Percentiles rank a stretch among this genome's conserved stretches.
phyloP scores from a whole-genome alignment of 2,888 invertebrate species.

The Volucella inanis region DNA sequence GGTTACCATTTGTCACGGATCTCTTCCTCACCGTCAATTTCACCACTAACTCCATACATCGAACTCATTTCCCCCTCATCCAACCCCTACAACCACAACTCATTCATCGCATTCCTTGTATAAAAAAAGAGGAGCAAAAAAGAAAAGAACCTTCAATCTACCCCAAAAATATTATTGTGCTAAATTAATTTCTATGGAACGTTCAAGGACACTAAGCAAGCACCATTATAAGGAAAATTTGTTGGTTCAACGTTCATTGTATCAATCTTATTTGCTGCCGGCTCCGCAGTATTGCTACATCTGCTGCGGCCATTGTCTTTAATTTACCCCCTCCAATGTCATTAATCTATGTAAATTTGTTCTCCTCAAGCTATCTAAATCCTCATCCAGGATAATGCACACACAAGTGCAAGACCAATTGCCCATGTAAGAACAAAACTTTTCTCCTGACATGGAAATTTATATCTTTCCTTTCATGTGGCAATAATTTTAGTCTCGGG shows the following conservation, averaged over 20 bases:
- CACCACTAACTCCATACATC: neutral
- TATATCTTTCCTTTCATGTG: slow-evolving; percentile 72
- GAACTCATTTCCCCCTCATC: neutral
- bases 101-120: neutral
- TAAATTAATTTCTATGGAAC: slow-evolving; percentile 62
- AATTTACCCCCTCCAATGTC: slow-evolving; percentile 70
- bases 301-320: slow-evolving; percentile 31
- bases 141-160: neutral
- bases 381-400: slow-evolving; percentile 64
- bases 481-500: slow-evolving; percentile 67
- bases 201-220: slow-evolving; percentile 68
- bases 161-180: neutral
- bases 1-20: neutral
- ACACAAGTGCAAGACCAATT: slow-evolving; percentile 72
- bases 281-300: neutral
- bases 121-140: too few relatives aligned
- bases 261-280: slow-evolving; percentile 27
- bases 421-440: slow-evolving; percentile 75
- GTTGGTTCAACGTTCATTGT: slow-evolving; percentile 51
- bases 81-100: neutral
- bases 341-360: slow-evolving; percentile 75
- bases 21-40: neutral
- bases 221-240: slow-evolving; percentile 66
- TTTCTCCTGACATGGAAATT: slow-evolving; percentile 69
- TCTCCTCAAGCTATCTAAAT: slow-evolving; percentile 51